Base-by-base conservation (phyloP, 2,888 invertebrate genomes). In the Microctonus aethiopoides region DNA sequence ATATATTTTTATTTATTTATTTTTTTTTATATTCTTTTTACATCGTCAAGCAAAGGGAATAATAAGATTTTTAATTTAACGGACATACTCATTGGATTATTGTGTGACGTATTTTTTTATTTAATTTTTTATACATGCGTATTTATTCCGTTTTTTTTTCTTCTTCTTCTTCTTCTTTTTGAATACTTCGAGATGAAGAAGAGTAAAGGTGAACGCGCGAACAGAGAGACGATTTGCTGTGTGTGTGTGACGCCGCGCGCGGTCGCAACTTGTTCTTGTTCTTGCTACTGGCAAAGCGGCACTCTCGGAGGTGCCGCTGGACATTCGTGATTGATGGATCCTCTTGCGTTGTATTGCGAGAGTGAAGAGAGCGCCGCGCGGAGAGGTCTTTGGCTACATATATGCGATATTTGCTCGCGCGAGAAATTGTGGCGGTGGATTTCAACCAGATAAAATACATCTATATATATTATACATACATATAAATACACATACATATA, bases 261-360 rank as follows among this genome's bases (percentile, higher is more conserved):
- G 61, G 75, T 16, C 75, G 5, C 26, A 66, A 66, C 66, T 46
- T 57, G 78, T 76, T 78, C 75, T 74, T 77, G 78, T 84, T 84
- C 83, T 84, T 83, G 83, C 83, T 84, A 82, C 84, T 80, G 81
- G 79, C 79, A 76, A 79, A 79, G 77, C 76, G 74, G 76, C 75
- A 77, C 77, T 76, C 78, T 75, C 73, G 46, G 75, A 80, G 57
- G 64, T 54, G 62, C 57, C 34, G 68, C 62, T 56, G 64, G 72
- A 73, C 82, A 79, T 73, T 72, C 75, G 81, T 84, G 84, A 84
- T 84, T 84, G 84, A 84, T 84, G 82, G 83, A 83, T 83, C 81
- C 80, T 78, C 81, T 76, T 79, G 79, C 77, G 78, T 81, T 81
- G 46, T 46, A 9, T 46, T 46, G 16, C 46, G 16, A 46, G 46